Percentiles rank a stretch among this genome's conserved stretches.
Conservation (phyloP, 2,888 invertebrate species). For the Ganaspis brasiliensis region DNA sequence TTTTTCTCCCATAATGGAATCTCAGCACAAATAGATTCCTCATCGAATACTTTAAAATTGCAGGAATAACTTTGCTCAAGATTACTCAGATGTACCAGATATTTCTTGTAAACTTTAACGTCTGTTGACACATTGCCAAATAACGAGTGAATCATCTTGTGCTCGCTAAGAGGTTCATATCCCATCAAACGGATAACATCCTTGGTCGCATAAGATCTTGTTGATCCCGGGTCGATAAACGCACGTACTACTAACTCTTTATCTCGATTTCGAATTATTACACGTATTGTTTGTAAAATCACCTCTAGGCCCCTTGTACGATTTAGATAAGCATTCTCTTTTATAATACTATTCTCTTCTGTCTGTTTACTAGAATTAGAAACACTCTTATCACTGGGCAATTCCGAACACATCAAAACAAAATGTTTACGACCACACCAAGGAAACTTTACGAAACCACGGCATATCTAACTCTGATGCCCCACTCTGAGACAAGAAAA, state of each 20-base stretch:
- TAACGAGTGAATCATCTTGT: slow-evolving; percentile 45
- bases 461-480: not conserved
- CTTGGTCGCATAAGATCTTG: slow-evolving; percentile 61
- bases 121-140: slow-evolving; percentile 56
- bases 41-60: slow-evolving; percentile 60
- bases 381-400: not conserved
- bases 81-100: slow-evolving; percentile 54
- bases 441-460: not conserved
- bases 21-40: slow-evolving; percentile 53
- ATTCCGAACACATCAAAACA: not conserved
- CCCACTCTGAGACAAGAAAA: not conserved
- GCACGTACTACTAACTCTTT: slow-evolving; percentile 53
- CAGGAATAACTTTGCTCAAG: slow-evolving; percentile 57
- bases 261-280: slow-evolving; percentile 53
- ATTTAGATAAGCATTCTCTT: not conserved
- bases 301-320: slow-evolving; percentile 45
- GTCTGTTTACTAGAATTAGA: not conserved
- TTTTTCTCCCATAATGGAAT: slow-evolving; percentile 43
- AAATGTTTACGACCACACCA: slow-evolving; percentile 4
- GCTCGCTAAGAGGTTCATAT: slow-evolving; percentile 51
- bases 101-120: slow-evolving; percentile 53
- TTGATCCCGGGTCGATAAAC: slow-evolving; percentile 64
- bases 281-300: slow-evolving; percentile 63
- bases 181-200: slow-evolving; percentile 57
- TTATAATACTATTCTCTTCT: not conserved